Evolutionary conservation across 2,113 vertebrate species (phyloP).

Genomic region (Herpailurus yagouaroundi): DNA sequence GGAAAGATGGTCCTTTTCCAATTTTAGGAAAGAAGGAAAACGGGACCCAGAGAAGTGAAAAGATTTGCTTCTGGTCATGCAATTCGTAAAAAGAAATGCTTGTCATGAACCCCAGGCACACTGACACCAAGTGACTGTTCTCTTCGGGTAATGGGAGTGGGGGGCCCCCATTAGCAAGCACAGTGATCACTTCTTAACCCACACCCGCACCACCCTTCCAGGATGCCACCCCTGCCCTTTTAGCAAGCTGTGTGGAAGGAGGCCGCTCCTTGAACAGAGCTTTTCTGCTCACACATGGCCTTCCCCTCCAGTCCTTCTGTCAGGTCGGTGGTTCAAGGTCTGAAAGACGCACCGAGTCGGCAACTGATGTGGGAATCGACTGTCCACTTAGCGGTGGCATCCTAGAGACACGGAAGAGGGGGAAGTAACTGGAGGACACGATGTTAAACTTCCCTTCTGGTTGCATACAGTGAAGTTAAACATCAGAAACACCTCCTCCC

Average conservation of each 20-base stretch:
- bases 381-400: fast-evolving
- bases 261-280: not conserved
- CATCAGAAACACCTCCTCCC: not conserved
- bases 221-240: not conserved
- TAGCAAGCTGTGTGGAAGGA: not conserved
- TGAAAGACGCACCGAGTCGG: not conserved
- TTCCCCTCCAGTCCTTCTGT: not conserved
- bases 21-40: not conserved
- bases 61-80: not conserved
- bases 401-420: fast-evolving
- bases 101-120: not conserved
- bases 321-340: not conserved
- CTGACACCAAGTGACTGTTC: not conserved
- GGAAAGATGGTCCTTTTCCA: not conserved
- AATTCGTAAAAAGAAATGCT: not conserved
- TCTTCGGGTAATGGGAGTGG: not conserved
- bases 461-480: not conserved
- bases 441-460: not conserved
- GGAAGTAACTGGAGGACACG: not conserved
- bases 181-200: not conserved
- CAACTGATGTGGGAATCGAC: not conserved
- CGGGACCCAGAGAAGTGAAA: not conserved
- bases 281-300: not conserved
- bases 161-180: not conserved
- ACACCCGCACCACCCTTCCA: not conserved